A percentile compares a stretch with the other conserved stretches of the same genome.
These are phyloP conservation scores for Alligator sinensis DNA, from an alignment of 2,113 vertebrate species.

Conservation along the genomic window DNA sequence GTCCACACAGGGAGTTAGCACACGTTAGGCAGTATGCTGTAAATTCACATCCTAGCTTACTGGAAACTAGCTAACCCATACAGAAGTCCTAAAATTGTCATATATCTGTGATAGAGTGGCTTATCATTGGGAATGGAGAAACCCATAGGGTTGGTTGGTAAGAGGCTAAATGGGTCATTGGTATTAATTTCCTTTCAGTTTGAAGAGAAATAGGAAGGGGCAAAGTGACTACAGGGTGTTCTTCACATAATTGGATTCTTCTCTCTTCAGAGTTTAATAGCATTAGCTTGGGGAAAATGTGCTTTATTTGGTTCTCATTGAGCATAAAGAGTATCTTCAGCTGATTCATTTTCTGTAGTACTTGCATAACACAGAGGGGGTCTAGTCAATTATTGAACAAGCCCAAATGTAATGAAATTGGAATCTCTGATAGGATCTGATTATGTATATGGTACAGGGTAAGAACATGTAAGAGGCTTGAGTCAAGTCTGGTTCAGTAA, in stretches of 20 bases:
- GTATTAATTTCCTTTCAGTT: not conserved
- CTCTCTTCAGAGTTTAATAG: not conserved
- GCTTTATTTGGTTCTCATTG: not conserved
- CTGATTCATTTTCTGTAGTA: not conserved
- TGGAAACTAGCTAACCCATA: not conserved
- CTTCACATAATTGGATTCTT: not conserved
- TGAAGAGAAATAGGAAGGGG: not conserved
- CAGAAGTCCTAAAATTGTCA: not conserved
- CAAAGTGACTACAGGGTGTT: not conserved
- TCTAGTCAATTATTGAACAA: not conserved
- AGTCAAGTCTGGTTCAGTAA: not conserved
- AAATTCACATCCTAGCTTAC: not conserved
- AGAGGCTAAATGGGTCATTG: not conserved
- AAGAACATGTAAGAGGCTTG: not conserved
- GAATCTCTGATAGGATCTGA: not conserved
- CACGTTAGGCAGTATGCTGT: not conserved
- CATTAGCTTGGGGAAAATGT: not conserved
- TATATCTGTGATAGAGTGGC: not conserved
- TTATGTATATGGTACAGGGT: not conserved
- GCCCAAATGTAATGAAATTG: not conserved
- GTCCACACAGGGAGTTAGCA: accelerated
- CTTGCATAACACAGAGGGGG: not conserved
- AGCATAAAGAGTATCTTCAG: not conserved
- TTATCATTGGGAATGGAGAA: not conserved
- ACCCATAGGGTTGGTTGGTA: not conserved